Percentiles rank a stretch among this genome's conserved stretches.
phyloP scores from a whole-genome alignment of 2,797 vertebrate genomes.

The Chiroxiphia lanceolata region DNA sequence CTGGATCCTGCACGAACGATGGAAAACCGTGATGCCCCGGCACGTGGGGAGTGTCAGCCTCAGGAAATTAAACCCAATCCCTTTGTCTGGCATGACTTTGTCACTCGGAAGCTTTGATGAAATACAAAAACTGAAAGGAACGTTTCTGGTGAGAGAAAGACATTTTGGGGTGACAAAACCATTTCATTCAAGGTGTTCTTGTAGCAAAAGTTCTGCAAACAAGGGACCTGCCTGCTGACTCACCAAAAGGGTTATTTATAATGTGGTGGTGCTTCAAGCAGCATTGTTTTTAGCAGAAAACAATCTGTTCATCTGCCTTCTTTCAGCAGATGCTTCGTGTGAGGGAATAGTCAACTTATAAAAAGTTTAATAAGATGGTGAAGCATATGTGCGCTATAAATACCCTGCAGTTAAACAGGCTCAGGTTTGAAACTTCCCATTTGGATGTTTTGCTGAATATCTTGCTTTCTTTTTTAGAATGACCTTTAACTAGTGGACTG shows the following conservation, averaged over 20 bases:
- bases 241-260: conserved; percentile 11
- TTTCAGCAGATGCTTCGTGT: background rate
- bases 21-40: rapidly evolving
- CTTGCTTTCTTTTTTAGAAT: background rate
- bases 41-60: background rate
- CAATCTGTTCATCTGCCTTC: conserved; percentile 28
- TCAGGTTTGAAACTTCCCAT: background rate
- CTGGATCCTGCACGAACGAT: background rate
- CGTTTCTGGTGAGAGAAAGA: rapidly evolving
- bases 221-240: background rate
- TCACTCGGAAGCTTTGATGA: background rate
- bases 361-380: background rate
- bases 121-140: background rate
- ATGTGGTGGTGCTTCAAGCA: background rate
- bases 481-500: background rate
- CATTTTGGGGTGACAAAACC: background rate
- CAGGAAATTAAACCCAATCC: background rate
- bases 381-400: background rate
- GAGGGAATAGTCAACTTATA: background rate
- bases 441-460: background rate
- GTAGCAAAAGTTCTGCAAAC: background rate
- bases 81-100: background rate
- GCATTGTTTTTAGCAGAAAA: background rate
- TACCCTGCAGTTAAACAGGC: background rate
- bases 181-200: background rate